phyloP scores from a whole-genome alignment of 2,797 vertebrate genomes.

The Gallinago solitaria region DNA sequence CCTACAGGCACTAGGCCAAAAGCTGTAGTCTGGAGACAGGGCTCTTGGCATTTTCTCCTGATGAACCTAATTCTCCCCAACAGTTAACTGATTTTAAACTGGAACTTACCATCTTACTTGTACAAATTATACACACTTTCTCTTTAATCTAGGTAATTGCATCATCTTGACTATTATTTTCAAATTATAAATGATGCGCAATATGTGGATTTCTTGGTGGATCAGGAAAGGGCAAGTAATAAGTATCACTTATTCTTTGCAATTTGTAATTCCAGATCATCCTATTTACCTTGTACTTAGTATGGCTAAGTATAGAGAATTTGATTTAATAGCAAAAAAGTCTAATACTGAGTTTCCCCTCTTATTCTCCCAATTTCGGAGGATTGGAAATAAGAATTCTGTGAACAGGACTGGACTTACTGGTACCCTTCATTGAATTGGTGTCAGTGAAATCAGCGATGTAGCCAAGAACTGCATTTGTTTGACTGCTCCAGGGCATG shows the following conservation, averaged over 20 bases:
- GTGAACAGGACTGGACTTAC: neutral
- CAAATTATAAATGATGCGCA: neutral
- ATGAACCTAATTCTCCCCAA: neutral
- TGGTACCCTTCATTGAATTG: neutral
- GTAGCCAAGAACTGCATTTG: neutral
- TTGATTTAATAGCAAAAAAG: neutral
- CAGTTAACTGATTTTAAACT: neutral
- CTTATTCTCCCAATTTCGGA: neutral
- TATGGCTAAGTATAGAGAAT: neutral
- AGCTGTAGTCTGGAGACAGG: no score
- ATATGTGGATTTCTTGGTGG: neutral
- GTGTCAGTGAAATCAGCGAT: neutral
- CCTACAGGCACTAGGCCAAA: neutral
- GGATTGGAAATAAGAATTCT: neutral
- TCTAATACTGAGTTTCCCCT: neutral
- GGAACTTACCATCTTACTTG: neutral
- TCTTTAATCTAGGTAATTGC: neutral
- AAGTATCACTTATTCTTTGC: neutral
- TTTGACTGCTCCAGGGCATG: neutral
- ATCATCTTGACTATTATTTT: neutral
- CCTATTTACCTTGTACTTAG: neutral
- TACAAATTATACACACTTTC: neutral
- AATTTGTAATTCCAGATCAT: neutral
- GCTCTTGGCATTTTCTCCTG: neutral
- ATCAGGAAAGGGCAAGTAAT: neutral